These are phyloP conservation scores for Hirudinaria manillensis DNA, from an alignment of 2,888 invertebrate species.

Conservation along the genomic window DNA sequence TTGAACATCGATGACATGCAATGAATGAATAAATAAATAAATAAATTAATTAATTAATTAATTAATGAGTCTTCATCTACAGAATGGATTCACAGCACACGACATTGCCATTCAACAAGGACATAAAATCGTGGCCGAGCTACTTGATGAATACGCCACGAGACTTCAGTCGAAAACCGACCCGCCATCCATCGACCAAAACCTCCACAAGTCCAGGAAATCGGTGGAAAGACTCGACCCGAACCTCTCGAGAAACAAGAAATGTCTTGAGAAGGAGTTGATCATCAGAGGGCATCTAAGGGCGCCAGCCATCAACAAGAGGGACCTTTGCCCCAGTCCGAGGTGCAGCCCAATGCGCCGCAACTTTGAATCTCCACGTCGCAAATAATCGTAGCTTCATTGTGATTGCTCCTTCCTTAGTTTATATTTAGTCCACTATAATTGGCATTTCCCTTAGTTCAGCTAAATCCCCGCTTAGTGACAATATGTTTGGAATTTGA, in stretches of 20 bases:
- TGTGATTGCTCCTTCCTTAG: background rate
- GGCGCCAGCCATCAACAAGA: constrained; percentile 6
- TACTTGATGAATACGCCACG: constrained; percentile 34
- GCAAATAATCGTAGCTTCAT: too few species aligned
- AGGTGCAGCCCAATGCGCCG: background rate
- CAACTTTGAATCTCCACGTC: background rate
- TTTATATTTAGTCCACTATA: background rate
- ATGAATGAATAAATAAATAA: too few species aligned
- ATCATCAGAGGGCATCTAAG: constrained; percentile 5
- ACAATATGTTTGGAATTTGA: too few species aligned
- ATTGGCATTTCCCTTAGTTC: background rate
- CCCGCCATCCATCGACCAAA: background rate
- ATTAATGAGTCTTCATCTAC: constrained; percentile 15
- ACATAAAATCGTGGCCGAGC: constrained; percentile 34
- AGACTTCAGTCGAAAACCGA: background rate
- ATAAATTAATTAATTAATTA: background rate
- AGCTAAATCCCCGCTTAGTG: background rate
- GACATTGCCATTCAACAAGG: constrained; percentile 37
- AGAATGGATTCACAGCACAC: constrained; percentile 36
- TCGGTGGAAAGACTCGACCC: background rate
- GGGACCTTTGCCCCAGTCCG: constrained; percentile 14
- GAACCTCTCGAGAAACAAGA: background rate
- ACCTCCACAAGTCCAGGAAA: background rate
- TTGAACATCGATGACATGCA: too few species aligned
- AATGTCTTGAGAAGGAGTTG: constrained; percentile 1